Evolutionary conservation across 2,888 invertebrate species (phyloP), one percentile per base, ranked within the genome.

Genomic region (Ferrisia virgata): DNA sequence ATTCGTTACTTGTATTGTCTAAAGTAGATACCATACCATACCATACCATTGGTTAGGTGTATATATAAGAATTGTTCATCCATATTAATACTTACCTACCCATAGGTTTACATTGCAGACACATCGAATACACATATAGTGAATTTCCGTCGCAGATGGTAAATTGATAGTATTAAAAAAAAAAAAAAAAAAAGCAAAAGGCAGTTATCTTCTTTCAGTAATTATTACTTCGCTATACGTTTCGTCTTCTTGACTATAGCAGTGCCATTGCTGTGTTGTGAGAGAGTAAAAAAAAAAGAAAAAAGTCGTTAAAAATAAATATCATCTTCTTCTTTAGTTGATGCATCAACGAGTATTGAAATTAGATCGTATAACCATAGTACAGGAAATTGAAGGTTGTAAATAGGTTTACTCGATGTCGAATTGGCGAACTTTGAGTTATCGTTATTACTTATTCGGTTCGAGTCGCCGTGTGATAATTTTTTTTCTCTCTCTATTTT

Each of bases 61-160:
- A 15, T 3, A 31, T 13, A n/a, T n/a, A 2, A n/a, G 72, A 76
- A 76, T 76, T 76, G 72, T 76, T 76, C 72, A 76, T 76, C 72
- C 69, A 69, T 76, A 76, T 76, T 76, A 76, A 76, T 76, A 36
- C 72, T 22, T 6, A 36, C 72, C 36, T 6, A 36, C 6, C 15
- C 28, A 69, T 31, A 33, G 31, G 69, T 69, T 69, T 69, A 31
- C n/a, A n/a, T 28, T 69, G 72, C 28, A 18, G 33, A 76, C 72
- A n/a, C 9, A 36, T 76, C 22, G 22, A 53, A 36, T 76, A 64
- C n/a, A n/a, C n/a, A n/a, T 36, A 18, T 18, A 36, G 36, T 76
- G 72, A 76, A 76, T 76, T 76, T 76, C 72, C 72, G 72, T 76
- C 72, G 72, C 72, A 76, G 72, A 76, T 76, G 72, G 72, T 76